Percentiles rank a stretch among this genome's conserved stretches.
phyloP scores from a whole-genome alignment of 2,113 vertebrate species.

The Myrmecobius fasciatus region DNA sequence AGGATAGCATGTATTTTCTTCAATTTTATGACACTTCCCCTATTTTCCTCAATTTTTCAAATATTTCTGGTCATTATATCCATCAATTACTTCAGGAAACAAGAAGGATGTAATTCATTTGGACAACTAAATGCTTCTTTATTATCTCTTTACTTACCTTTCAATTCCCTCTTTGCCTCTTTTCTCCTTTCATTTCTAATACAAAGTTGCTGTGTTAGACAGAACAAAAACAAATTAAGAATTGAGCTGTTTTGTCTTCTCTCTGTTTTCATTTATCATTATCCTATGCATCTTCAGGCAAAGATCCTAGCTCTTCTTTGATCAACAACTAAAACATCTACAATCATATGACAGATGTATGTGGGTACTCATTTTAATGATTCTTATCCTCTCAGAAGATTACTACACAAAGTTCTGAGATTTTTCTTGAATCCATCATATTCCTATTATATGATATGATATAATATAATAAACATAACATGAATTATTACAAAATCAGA shows the following conservation, averaged over 20 bases:
- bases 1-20: neutral
- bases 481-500: neutral
- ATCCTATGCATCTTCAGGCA: neutral
- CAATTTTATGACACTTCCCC: neutral
- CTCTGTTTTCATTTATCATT: neutral
- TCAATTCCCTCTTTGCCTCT: neutral
- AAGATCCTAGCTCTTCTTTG: neutral
- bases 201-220: neutral
- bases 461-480: neutral
- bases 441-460: neutral
- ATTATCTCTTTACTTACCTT: neutral
- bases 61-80: neutral
- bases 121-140: neutral
- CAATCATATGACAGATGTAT: neutral
- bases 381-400: neutral
- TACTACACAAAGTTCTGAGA: neutral
- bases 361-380: neutral
- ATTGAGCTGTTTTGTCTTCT: neutral
- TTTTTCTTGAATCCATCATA: neutral
- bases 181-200: neutral
- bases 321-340: neutral
- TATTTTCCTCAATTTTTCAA: neutral
- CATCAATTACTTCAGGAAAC: neutral
- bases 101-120: neutral
- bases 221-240: neutral